Evolutionary conservation across 2,113 vertebrate species (phyloP), one percentile per base, ranked within the genome.

Genomic region (Hippocampus zosterae): DNA sequence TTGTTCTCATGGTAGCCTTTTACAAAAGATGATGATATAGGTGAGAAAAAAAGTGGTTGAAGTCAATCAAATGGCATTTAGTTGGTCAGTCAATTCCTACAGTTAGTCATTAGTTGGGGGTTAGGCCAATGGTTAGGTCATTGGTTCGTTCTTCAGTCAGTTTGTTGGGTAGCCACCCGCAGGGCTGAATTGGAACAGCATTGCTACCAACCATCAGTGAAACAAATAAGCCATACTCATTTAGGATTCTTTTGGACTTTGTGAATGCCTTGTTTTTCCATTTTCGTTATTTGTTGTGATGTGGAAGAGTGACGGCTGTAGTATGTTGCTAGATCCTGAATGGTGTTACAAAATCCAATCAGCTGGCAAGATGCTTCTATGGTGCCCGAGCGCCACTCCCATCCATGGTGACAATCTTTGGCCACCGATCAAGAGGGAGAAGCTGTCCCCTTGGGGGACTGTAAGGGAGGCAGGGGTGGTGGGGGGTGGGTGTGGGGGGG

Each of bases 401-500:
- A 15, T 80, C 78, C 63, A 71, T 64, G 72, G 81, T 74, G 77
- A 84, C 81, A 81, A 76, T 74, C 80, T 80, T 68, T 82, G 67
- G 71, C 76, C 81, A 76, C 71, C 41, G 8, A 71, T 62, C 79
- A 70, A 71, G 67, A 77, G 71, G 68, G 79, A 84, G 83, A 85
- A 84, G 84, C 83, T 74, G 71, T 75, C 73, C 84, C 80, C 80
- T 78, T 56, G 70, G 81, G 78, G 79, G 84, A 76, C 84, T 68
- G 59, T 55, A n/a, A 37, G 40, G 40, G 21, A 23, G 40, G 40
- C 37, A 23, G 40, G 61, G 37, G 3, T 12, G 13, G 33, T 27
- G 25, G 25, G 25, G 25, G 16, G 1, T 27, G 25, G 25, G 25
- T 1, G 16, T 0, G 15, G 57, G 61, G 33, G 2, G 42, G 25